A percentile compares a stretch with the other conserved stretches of the same genome.
Evolutionary conservation across 2,797 vertebrate genomes (phyloP).

Genomic region (Manis javanica): DNA sequence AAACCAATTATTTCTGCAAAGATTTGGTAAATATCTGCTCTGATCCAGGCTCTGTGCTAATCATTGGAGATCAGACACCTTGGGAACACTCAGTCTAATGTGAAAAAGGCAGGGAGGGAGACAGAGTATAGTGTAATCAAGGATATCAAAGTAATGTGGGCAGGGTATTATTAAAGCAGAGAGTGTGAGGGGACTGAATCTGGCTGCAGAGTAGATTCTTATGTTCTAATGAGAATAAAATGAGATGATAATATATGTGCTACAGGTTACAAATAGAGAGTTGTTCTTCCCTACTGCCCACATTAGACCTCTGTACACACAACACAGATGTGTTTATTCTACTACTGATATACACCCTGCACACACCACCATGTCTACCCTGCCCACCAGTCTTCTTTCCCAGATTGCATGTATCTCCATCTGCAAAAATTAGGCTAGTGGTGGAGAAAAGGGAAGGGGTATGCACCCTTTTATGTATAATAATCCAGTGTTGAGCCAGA

Average conservation of each 20-base stretch:
- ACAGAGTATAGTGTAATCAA: background rate
- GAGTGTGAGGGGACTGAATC: background rate
- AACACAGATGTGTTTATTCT: background rate
- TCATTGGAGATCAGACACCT: conserved; percentile 1
- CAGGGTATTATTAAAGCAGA: background rate
- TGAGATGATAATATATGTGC: background rate
- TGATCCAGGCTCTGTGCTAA: background rate
- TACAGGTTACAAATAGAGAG: background rate
- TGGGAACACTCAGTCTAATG: background rate
- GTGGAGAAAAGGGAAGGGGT: background rate
- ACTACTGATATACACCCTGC: background rate
- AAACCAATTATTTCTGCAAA: conserved; percentile 45
- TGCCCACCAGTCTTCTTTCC: background rate
- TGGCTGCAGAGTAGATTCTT: background rate
- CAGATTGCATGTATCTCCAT: background rate
- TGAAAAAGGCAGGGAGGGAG: background rate
- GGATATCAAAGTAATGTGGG: background rate
- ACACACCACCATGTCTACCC: background rate
- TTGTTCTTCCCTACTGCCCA: background rate
- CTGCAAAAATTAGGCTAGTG: background rate
- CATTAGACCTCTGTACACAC: background rate
- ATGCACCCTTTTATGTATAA: background rate
- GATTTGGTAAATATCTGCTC: conserved; percentile 42
- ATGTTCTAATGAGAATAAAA: background rate
- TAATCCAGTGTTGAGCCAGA: conserved; percentile 36